These are phyloP conservation scores for Colossoma macropomum DNA, from an alignment of 2,113 vertebrate species.

Conservation along the genomic window DNA sequence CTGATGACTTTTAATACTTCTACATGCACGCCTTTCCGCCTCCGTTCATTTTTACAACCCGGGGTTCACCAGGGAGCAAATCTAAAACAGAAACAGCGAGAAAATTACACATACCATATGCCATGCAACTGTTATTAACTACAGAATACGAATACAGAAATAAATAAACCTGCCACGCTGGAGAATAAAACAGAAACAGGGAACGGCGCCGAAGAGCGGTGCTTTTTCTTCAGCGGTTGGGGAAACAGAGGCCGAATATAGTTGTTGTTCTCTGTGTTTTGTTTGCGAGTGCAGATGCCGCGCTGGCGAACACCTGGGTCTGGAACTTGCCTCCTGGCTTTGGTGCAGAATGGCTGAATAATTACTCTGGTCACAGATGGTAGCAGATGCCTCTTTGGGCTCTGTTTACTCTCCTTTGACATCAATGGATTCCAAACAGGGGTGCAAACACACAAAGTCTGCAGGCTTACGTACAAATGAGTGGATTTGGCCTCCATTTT, in stretches of 20 bases:
- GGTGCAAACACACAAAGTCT: slow-evolving; percentile 49
- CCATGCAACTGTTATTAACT: background rate
- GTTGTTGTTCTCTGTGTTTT: slow-evolving; percentile 16
- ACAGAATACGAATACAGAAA: background rate
- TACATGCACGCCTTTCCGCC: slow-evolving; percentile 5
- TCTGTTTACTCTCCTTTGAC: slow-evolving; percentile 68
- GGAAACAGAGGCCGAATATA: slow-evolving; percentile 36
- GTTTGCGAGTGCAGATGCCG: slow-evolving; percentile 53
- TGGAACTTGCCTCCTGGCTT: slow-evolving; percentile 68
- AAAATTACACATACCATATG: slow-evolving; percentile 1
- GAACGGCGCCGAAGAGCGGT: background rate
- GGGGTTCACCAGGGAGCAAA: background rate
- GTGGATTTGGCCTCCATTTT: background rate
- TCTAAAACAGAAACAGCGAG: slow-evolving; percentile 6
- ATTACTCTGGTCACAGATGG: slow-evolving; percentile 75
- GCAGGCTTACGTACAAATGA: slow-evolving; percentile 13
- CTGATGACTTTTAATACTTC: slow-evolving; percentile 11
- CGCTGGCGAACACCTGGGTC: slow-evolving; percentile 69
- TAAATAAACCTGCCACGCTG: background rate
- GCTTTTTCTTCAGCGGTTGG: background rate
- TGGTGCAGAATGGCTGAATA: slow-evolving; percentile 64
- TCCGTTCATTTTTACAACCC: slow-evolving; percentile 6
- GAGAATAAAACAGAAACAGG: background rate
- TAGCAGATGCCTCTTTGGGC: slow-evolving; percentile 58
- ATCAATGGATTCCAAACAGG: slow-evolving; percentile 64